Base-by-base conservation (phyloP, 2,113 vertebrate genomes). In the Octodon degus region DNA sequence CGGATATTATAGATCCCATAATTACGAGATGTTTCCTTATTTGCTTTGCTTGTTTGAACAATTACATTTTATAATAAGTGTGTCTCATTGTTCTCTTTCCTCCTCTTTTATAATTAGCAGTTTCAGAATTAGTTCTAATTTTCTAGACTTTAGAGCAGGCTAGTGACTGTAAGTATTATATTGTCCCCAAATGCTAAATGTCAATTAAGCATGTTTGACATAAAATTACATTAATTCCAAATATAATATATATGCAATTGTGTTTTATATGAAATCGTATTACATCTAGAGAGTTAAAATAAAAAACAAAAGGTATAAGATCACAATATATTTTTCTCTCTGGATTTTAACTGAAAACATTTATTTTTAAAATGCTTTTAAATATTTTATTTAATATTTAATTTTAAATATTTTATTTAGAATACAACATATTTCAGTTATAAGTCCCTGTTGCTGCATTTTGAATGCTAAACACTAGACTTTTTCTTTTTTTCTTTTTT, bases 361-460 rank as follows among this genome's bases (percentile, higher is more conserved):
- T 67, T 81, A 50, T 25, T 30, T 43, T 47, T 37, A 22, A 86
- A 85, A 89, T 25, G 19, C 0, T 24, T 62, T 62, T 22, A 62
- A 62, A 24, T 62, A 62, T 62, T 62, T 62, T 62, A 62, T 62
- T 62, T 62, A 62, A 62, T 62, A 62, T 25, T 62, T 62, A 62
- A 62, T 24, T 62, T 62, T 62, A 62, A 62, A 62, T 62, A 62
- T 24, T 62, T 62, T 62, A 24, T 62, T 85, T 94, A 32, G 40
- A 58, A 67, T 47, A 86, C 37, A 86, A 63, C 19, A 74, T 27
- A 74, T 53, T 81, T 92, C 32, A 79, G 30, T 43, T 82, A 43
- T 91, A 91, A 91, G 83, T 34, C 43, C 68, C 40, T 43, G 24
- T 65, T 92, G 92, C 55, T 32, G 43, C 40, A 92, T 89, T 96